A percentile compares a stretch with the other conserved stretches of the same genome.
phyloP scores from a whole-genome alignment of 1,140 invertebrate genomes.

The Geopemphigus sp. region DNA sequence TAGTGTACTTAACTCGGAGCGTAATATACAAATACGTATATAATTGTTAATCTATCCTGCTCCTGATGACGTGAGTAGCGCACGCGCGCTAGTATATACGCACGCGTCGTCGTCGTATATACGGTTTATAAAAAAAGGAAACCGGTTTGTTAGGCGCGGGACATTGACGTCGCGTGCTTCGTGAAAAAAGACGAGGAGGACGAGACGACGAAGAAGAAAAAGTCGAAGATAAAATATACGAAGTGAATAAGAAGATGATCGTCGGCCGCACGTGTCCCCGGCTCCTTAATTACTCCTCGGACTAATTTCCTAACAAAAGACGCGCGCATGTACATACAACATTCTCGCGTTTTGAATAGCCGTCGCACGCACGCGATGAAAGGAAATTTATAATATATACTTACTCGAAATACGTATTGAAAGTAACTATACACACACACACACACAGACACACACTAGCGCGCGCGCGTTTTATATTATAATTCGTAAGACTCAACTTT shows the following conservation, averaged over 20 bases:
- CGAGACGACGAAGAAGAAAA: neutral
- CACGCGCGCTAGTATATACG: neutral
- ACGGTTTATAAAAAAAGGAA: slow-evolving; percentile 5
- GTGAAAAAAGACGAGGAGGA: neutral
- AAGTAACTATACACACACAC: neutral
- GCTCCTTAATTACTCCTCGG: slow-evolving; percentile 38
- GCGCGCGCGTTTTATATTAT: too few species aligned
- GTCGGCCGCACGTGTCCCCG: slow-evolving; percentile 14
- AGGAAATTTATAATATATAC: slow-evolving; percentile 7
- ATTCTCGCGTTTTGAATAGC: slow-evolving; percentile 23
- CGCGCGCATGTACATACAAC: neutral
- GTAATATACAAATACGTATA: slow-evolving; percentile 7
- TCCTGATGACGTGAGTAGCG: slow-evolving; percentile 21
- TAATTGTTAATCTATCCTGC: slow-evolving; percentile 9
- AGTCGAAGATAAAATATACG: neutral
- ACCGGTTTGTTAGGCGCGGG: slow-evolving; percentile 17
- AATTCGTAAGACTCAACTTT: neutral
- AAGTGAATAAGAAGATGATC: neutral
- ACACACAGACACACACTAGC: too few species aligned
- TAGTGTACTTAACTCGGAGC: neutral
- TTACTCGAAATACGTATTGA: slow-evolving; percentile 1
- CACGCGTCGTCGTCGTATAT: neutral
- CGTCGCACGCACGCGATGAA: slow-evolving; percentile 3
- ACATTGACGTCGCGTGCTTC: neutral
- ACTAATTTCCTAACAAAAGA: slow-evolving; percentile 45